Evolutionary conservation across 2,888 invertebrate species (phyloP), one percentile per base, ranked within the genome.

Genomic region (Dendrolimus houi): DNA sequence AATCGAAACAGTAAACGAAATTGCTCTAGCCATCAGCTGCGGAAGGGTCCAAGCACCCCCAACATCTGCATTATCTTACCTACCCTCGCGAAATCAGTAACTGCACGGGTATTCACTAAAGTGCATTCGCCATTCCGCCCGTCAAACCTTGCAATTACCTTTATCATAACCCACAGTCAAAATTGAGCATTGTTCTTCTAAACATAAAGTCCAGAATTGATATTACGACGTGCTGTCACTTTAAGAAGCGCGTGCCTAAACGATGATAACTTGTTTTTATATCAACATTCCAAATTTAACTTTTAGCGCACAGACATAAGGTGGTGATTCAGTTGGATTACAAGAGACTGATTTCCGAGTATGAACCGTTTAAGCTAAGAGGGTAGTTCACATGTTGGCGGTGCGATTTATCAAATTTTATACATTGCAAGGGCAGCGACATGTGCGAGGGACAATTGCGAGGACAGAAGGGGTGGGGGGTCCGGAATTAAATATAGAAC

Each of bases 371-470:
- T 85, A 85, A 83, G 85, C 83, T 81, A 81, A 87, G 87, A 88
- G 89, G 89, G 89, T 87, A 88, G 87, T 87, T 88, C 87, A 77
- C 88, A 87, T 89, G 88, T 89, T 83, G 86, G 82, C 86, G 81
- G 76, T 80, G 83, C 87, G 81, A 89, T 89, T 88, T 89, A 89
- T 89, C 89, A 89, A 89, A 89, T 87, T 88, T 86, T 87, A 86
- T 87, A 82, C 81, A 84, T 79, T 76, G 75, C 69, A 69, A 77
- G 84, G 84, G 81, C 75, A 82, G 79, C 81, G 87, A 86, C 88
- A 88, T 87, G 87, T 89, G 89, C 85, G 84, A 78, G 70, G 83
- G 85, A 83, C 83, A 83, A 83, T 84, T 81, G 87, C 81, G 77
- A 77, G 77, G 81, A 77, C 74, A 74, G 64, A 71, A 64, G 67